Conservation (phyloP, 2,888 invertebrate genomes). For the Xanthorhoe spadicearia region DNA sequence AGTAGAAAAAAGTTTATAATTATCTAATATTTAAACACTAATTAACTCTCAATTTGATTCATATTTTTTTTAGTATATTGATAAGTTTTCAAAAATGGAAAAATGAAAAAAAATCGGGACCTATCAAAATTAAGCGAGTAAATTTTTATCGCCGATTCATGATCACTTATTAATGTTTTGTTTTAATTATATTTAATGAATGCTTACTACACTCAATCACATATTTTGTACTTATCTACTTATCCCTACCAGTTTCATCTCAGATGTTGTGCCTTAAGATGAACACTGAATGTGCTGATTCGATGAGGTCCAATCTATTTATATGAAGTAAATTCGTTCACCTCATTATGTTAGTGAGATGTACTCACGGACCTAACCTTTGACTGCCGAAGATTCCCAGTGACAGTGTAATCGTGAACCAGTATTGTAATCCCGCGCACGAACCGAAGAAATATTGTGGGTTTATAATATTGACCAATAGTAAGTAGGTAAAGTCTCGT, state of each 20-base stretch:
- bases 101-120: too few relatives aligned
- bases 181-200: too few relatives aligned
- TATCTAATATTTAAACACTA: too few relatives aligned
- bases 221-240: slow-evolving; percentile 1
- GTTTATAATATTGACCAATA: too few relatives aligned
- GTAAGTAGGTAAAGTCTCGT: too few relatives aligned
- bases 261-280: slow-evolving; percentile 67
- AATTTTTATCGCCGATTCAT: too few relatives aligned
- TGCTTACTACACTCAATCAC: neutral
- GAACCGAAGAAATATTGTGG: neutral
- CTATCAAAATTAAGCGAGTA: too few relatives aligned
- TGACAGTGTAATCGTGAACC: slow-evolving; percentile 32
- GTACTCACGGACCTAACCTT: slow-evolving; percentile 78
- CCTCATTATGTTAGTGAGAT: slow-evolving; percentile 66
- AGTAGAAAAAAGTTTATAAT: too few relatives aligned
- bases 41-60: too few relatives aligned
- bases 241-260: slow-evolving; percentile 76
- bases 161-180: too few relatives aligned
- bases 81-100: too few relatives aligned
- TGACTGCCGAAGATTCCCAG: slow-evolving; percentile 66
- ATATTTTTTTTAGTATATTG: too few relatives aligned
- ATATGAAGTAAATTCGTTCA: slow-evolving; percentile 80
- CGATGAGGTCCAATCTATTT: slow-evolving; percentile 70
- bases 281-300: slow-evolving; percentile 67
- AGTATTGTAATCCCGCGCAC: slow-evolving; percentile 27